Base-by-base conservation (phyloP, 2,113 vertebrate species). In the Mastomys natalensis region DNA sequence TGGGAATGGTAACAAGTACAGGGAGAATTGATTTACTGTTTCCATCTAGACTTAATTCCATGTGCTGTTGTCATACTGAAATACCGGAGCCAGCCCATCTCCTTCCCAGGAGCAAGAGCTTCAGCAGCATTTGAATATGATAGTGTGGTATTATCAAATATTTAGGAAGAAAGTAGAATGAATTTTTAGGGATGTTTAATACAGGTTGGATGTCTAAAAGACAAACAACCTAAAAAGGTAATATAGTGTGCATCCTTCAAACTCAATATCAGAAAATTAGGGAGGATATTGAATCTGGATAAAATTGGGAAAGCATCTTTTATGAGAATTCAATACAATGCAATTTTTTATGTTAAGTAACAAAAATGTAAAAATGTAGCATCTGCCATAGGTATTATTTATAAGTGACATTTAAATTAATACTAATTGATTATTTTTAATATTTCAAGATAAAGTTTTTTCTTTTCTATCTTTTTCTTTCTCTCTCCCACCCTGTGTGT, bases 31-130 rank as follows among this genome's bases (percentile, higher is more conserved):
- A 60, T 60, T 84, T 97, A 90, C 77, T 91, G 55, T 96, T 82
- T 96, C 95, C 24, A 85, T 94, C 97, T 88, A 70, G 97, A 96
- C 89, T 97, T 97, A 97, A 97, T 96, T 97, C 97, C 95, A 89
- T 97, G 70, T 89, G 81, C 84, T 96, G 5, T 86, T 94, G 53
- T 97, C 43, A 93, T 74, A 89, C 55, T 92, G 89, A 43, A 96
- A 96, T 74, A 96, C 94, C 66, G 95, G 90, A 97, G 97, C 94
- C 96, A 94, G 93, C 55, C 19, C 58, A 94, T 62, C 5, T 16
- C 3, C 0, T 62, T 13, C n/a, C 15, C 60, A 62, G 58, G 24
- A 93, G 26, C 5, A 95, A 17, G 12, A 37, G 70, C 22, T 95
- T 37, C 37, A 95, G 13, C 24, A 96, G 29, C 66, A 87, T 95